These are phyloP conservation scores for Porites divaricata DNA, from an alignment of 92 coral and sea anemone species.

Conservation along the genomic window DNA sequence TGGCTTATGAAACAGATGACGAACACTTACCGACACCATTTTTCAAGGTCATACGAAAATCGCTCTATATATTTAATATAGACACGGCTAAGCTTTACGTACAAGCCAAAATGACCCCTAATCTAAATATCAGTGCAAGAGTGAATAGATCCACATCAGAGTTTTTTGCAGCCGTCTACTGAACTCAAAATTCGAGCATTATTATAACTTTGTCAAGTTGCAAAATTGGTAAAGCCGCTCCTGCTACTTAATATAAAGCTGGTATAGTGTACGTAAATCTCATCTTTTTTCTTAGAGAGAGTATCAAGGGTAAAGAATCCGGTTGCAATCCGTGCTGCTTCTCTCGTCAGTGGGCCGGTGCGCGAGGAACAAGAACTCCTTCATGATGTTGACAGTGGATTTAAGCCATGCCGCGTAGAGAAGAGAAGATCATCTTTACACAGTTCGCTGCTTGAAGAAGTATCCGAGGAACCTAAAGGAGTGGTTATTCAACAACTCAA, in stretches of 20 bases:
- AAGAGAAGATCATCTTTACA: neutral
- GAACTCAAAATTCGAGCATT: no score
- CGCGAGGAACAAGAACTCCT: neutral
- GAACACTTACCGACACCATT: no score
- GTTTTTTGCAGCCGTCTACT: no score
- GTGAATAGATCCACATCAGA: no score
- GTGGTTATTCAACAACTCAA: neutral
- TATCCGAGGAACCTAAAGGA: neutral
- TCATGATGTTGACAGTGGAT: neutral
- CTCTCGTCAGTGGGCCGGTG: neutral
- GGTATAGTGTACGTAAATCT: neutral
- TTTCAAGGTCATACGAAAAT: no score
- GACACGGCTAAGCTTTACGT: no score
- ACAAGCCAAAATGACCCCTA: neutral
- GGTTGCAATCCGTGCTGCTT: neutral
- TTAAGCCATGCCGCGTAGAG: neutral
- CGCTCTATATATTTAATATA: no score
- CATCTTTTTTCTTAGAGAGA: neutral
- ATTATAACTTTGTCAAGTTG: no score
- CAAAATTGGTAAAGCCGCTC: no score
- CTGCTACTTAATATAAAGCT: no score
- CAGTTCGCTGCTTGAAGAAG: conserved; percentile 7
- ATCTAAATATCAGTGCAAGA: no score
- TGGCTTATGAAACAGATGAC: no score
- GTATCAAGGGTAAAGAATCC: conserved; percentile 11